Evolutionary conservation across 2,888 invertebrate species (phyloP).

Genomic region (Drosophila conformis): DNA sequence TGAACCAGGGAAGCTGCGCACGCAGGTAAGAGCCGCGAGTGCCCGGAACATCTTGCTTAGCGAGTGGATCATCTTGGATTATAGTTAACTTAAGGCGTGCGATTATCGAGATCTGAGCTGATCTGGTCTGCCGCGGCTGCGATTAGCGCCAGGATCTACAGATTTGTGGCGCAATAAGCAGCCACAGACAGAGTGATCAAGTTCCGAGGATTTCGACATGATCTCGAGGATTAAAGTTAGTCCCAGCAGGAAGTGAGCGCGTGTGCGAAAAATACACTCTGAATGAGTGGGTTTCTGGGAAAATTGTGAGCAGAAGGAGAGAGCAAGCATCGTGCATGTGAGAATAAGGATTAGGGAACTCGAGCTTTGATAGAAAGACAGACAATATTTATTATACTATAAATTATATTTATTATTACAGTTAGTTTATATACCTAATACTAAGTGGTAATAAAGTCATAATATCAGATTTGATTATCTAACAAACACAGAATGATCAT

Average conservation of each 20-base stretch:
- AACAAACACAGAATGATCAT: not conserved
- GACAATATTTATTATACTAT: not conserved
- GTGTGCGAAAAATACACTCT: not conserved
- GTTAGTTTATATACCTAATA: not conserved
- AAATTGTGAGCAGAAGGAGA: not conserved
- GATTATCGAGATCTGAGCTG: slow-evolving; percentile 49
- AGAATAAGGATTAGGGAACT: not conserved
- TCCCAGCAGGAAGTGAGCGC: slow-evolving; percentile 42
- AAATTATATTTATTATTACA: not conserved
- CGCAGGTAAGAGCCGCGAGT: slow-evolving; percentile 20
- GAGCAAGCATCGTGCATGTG: not conserved
- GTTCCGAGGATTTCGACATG: slow-evolving; percentile 58
- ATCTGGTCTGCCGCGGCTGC: slow-evolving; percentile 17
- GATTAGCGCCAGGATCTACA: slow-evolving; percentile 63
- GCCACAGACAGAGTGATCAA: slow-evolving; percentile 37
- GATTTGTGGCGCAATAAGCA: slow-evolving; percentile 65
- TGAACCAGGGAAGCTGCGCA: not conserved
- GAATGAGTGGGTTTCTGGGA: slow-evolving; percentile 20
- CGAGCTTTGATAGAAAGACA: not conserved
- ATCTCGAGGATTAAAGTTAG: slow-evolving; percentile 56
- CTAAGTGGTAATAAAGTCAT: not conserved
- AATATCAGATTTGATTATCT: no score
- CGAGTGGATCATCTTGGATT: slow-evolving; percentile 69
- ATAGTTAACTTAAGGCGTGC: slow-evolving; percentile 73
- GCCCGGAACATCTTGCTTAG: slow-evolving; percentile 58